A percentile compares a stretch with the other conserved stretches of the same genome.
Conservation (phyloP, 2,888 invertebrate species). For the Eristalis arbustorum region DNA sequence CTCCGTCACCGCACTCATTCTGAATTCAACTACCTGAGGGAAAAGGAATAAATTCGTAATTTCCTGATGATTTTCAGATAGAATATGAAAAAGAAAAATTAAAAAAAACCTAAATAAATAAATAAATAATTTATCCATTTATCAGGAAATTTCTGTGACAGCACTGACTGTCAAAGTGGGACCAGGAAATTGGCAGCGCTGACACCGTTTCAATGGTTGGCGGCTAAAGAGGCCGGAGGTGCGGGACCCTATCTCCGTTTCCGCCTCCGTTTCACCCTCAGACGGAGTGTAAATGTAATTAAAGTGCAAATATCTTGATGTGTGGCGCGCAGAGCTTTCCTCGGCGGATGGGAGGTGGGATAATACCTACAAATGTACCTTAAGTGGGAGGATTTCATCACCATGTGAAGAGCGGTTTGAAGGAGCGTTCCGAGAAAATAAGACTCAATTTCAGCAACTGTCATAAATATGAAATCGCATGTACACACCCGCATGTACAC, state of each 20-base stretch:
- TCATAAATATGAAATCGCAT: not conserved
- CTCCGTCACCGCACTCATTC: not conserved
- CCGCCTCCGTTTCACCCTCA: not conserved
- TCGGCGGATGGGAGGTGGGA: not conserved
- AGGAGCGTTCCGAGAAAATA: not conserved
- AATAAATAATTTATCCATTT: constrained; percentile 5
- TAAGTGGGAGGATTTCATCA: not conserved
- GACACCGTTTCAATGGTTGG: not conserved
- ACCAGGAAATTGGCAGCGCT: not conserved
- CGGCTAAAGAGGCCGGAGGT: not conserved
- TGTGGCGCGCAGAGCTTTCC: not conserved
- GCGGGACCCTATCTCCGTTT: too few relatives aligned
- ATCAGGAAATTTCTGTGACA: not conserved
- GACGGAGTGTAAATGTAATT: not conserved
- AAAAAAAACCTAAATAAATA: not conserved
- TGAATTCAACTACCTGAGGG: not conserved
- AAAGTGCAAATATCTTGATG: constrained; percentile 11
- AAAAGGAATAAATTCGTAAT: not conserved
- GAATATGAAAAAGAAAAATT: not conserved
- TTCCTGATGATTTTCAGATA: not conserved
- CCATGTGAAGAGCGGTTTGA: not conserved
- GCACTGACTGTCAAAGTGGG: not conserved
- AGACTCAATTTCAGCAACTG: not conserved
- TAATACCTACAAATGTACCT: constrained; percentile 26
- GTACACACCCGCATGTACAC: not conserved